phyloP scores from a whole-genome alignment of 2,113 vertebrate genomes.

The Colinus virginianus region DNA sequence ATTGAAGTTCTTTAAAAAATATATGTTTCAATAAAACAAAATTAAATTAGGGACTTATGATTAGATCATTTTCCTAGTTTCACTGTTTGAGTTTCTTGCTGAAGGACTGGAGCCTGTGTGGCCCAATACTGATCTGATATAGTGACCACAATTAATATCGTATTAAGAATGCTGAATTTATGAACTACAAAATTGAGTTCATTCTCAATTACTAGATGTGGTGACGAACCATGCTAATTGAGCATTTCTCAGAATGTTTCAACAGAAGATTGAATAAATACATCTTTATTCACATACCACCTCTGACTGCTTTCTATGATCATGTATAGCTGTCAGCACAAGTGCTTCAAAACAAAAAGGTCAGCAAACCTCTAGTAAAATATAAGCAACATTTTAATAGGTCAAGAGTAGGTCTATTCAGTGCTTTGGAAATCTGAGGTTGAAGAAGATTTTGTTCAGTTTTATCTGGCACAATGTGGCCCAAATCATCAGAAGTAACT shows the following conservation, averaged over 20 bases:
- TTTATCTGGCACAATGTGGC: not conserved
- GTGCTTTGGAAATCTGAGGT: not conserved
- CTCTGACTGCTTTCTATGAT: not conserved
- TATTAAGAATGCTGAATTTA: constrained; percentile 29
- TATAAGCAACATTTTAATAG: not conserved
- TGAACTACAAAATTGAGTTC: not conserved
- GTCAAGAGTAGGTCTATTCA: not conserved
- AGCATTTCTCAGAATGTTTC: not conserved
- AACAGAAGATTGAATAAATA: not conserved
- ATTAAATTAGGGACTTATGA: not conserved
- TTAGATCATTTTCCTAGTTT: not conserved
- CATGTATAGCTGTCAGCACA: not conserved
- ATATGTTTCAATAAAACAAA: not conserved
- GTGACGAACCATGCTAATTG: not conserved
- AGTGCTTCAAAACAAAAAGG: not conserved
- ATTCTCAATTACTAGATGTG: not conserved
- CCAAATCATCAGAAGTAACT: not conserved
- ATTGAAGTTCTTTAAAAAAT: not conserved
- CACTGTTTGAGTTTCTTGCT: not conserved
- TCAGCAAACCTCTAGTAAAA: not conserved
- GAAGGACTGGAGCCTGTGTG: not conserved
- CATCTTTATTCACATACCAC: not conserved
- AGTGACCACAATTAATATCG: constrained; percentile 7
- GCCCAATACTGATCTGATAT: not conserved
- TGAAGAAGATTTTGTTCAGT: not conserved